Evolutionary conservation across 2,888 invertebrate genomes (phyloP), one percentile per base, ranked within the genome.

Genomic region (Aleiodes testaceus): DNA sequence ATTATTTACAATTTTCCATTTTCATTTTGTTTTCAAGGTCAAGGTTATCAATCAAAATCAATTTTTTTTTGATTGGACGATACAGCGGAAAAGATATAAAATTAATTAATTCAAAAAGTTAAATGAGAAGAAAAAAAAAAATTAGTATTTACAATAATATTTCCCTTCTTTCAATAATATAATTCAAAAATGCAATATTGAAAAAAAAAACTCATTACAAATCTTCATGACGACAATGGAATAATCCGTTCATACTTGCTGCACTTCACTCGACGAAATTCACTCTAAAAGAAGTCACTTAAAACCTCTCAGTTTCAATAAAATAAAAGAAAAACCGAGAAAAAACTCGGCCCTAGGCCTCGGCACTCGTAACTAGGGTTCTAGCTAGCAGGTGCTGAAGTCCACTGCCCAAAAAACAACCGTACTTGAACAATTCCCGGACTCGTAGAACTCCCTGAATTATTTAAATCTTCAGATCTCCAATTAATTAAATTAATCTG

Each of bases 321-420:
- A 22, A 52, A 52, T 20, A 42, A 52, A 50, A 72, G 49, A 65
- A 70, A 79, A 82, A 79, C 78, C 84, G 83, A 85, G 85, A 82
- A 80, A 64, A 53, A 69, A 82, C 86, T 87, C 86, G 85, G 82
- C 84, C 86, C 87, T 87, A 87, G 87, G 87, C 80, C 80, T 86
- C 87, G 87, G 87, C 84, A 87, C 87, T 87, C 87, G 87, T 87
- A 87, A 87, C 87, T 87, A 87, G 87, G 87, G 85, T 85, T 86
- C 87, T 86, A 81, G 84, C 84, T 85, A 81, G 81, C 86, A 80
- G 84, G 85, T 82, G 85, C 85, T 81, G 80, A 82, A 81, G 76
- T 79, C 83, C 83, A 85, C 82, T 84, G 6, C 80, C 80, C 82
- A 69, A 84, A 81, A 59, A 85, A 76, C 82, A 81, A 85, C 63